These are phyloP conservation scores for Drosophila eohydei DNA, from an alignment of 2,888 invertebrate genomes.

Conservation along the genomic window DNA sequence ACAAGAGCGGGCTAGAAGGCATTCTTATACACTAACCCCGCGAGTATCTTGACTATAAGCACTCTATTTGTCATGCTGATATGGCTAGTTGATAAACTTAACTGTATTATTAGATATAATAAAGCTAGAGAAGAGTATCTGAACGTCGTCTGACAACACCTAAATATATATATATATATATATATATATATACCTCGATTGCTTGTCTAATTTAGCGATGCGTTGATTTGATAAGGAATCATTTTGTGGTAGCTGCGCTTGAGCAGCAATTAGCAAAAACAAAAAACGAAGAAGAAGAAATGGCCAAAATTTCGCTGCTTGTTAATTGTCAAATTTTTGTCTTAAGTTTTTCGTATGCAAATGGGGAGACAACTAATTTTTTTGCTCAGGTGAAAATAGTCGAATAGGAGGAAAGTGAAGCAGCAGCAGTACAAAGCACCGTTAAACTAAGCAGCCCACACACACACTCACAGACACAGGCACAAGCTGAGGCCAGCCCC, in stretches of 20 bases:
- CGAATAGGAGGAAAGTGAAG: conserved; percentile 62
- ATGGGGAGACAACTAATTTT: conserved; percentile 51
- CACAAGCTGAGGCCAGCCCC: conserved; percentile 16
- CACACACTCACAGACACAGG: conserved; percentile 16
- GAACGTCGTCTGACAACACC: conserved; percentile 2
- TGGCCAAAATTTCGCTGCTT: conserved; percentile 59
- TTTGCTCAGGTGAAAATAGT: conserved; percentile 54
- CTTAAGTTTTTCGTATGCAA: conserved; percentile 60
- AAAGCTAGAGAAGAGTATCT: conserved; percentile 16
- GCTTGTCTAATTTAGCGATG: conserved; percentile 14
- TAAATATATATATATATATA: neutral
- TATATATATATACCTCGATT: neutral
- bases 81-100: neutral
- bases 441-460: conserved; percentile 51
- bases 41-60: neutral
- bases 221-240: conserved; percentile 53
- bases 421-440: conserved; percentile 38
- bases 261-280: conserved; percentile 50
- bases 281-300: neutral
- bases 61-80: neutral
- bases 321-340: conserved; percentile 70
- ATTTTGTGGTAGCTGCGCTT: conserved; percentile 23
- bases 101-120: neutral
- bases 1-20: conserved; percentile 3
- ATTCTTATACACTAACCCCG: conserved; percentile 2